Percentiles rank a stretch among this genome's conserved stretches.
Conservation (phyloP, 2,797 vertebrate genomes). For the Cottoperca gobio region DNA sequence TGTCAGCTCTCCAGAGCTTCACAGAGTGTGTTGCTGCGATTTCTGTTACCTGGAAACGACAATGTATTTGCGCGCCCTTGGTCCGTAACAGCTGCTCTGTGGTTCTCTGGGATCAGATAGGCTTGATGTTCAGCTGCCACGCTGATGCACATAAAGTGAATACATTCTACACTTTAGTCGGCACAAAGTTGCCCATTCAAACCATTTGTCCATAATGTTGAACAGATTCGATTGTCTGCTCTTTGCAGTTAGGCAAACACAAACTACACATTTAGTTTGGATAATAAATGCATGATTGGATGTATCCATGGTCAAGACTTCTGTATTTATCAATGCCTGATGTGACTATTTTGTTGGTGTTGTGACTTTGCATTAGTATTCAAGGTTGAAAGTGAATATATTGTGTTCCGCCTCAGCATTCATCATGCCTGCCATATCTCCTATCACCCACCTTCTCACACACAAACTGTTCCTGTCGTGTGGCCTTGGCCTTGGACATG, state of each 20-base stretch:
- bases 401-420: constrained; percentile 33
- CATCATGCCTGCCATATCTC: constrained; percentile 27
- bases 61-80: constrained; percentile 18
- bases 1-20: constrained; percentile 23
- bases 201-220: constrained; percentile 31
- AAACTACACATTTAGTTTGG: background rate
- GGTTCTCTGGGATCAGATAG: background rate
- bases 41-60: constrained; percentile 46
- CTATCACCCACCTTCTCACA: constrained; percentile 38
- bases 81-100: constrained; percentile 15
- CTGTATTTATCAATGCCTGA: constrained; percentile 9
- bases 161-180: background rate
- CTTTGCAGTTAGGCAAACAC: background rate
- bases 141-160: constrained; percentile 3
- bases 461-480: constrained; percentile 24
- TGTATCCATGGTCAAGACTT: background rate
- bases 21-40: constrained; percentile 9
- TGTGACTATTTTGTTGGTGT: background rate
- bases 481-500: constrained; percentile 41
- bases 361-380: constrained; percentile 24
- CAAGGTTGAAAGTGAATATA: constrained; percentile 33
- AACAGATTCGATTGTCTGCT: constrained; percentile 5
- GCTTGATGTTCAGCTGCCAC: background rate
- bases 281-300: background rate
- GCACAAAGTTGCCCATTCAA: constrained; percentile 3